These are phyloP conservation scores for Lepisosteus oculatus DNA, from an alignment of 2,113 vertebrate genomes.

Conservation along the genomic window DNA sequence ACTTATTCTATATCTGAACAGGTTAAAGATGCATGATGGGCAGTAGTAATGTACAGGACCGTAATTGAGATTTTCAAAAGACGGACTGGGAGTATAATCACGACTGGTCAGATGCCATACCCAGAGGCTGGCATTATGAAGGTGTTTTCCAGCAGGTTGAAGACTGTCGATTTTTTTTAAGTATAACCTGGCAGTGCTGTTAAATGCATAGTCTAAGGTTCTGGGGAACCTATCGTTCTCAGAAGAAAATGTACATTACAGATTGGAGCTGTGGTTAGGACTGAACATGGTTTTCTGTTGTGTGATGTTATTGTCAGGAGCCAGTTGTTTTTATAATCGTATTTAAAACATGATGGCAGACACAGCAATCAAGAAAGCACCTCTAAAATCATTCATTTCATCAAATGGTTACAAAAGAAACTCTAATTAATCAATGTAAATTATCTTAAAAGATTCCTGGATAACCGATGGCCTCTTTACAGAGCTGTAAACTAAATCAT, in stretches of 20 bases:
- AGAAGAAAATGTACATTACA: conserved; percentile 2
- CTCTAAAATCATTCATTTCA: neutral
- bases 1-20: neutral
- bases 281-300: neutral
- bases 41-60: conserved; percentile 8
- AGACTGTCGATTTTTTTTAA: conserved; percentile 21
- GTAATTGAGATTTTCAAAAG: conserved; percentile 16
- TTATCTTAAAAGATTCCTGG: too few relatives aligned
- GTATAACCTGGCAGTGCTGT: neutral
- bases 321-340: too few relatives aligned
- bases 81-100: conserved; percentile 14
- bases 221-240: neutral
- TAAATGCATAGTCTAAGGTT: neutral
- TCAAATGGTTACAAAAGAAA: neutral
- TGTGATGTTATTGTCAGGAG: neutral
- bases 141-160: conserved; percentile 4
- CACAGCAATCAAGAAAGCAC: neutral
- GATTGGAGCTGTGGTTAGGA: conserved; percentile 3
- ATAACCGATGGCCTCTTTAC: neutral
- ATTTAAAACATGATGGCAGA: neutral
- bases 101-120: conserved; percentile 6
- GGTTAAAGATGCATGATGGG: neutral
- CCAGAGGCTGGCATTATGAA: neutral
- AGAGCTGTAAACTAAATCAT: neutral
- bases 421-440: too few relatives aligned